Evolutionary conservation across 2,797 vertebrate genomes (phyloP), one percentile per base, ranked within the genome.

Genomic region (Hyperoplus immaculatus): DNA sequence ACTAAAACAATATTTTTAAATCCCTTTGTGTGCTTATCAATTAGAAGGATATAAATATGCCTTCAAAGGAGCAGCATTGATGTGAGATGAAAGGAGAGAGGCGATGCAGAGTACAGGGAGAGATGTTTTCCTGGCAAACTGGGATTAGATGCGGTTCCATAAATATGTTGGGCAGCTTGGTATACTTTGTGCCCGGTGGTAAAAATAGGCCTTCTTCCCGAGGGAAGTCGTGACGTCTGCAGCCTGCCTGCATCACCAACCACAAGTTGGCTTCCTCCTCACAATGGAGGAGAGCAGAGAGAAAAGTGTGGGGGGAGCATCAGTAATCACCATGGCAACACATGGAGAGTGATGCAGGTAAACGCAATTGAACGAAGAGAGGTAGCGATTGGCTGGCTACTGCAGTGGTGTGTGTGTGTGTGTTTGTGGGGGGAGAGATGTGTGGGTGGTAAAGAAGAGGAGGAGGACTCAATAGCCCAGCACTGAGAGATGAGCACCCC

Each of bases 161-260:
- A 93, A 93, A 94, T 93, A 93, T 88, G 77, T 65, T 67, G 69
- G 81, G 81, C 83, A 84, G 83, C 77, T 77, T 74, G 77, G 76
- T 91, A 78, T 89, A 84, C 78, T 88, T 82, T 86, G 83, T 88
- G 87, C 78, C 89, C 74, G 57, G 81, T 82, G 77, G 89, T 94
- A 94, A 93, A 94, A 95, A 95, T 94, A 95, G 91, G 84, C 77
- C 69, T 50, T 73, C 75, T 82, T 91, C 94, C 90, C 81, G 56
- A 89, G 90, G 87, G 93, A 88, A 91, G 84, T 58, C 83, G 85
- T 94, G 90, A 94, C 93, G 93, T 92, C 77, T 79, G 81, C 90
- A 89, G 81, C 75, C 85, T 70, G 85, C 79, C 91, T 93, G 92
- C 93, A 95, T 95, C 93, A 95, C 83, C 91, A 91, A 62, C 88